These are phyloP conservation scores for Eudemis profundana DNA, from an alignment of 2,888 invertebrate genomes.

Conservation along the genomic window DNA sequence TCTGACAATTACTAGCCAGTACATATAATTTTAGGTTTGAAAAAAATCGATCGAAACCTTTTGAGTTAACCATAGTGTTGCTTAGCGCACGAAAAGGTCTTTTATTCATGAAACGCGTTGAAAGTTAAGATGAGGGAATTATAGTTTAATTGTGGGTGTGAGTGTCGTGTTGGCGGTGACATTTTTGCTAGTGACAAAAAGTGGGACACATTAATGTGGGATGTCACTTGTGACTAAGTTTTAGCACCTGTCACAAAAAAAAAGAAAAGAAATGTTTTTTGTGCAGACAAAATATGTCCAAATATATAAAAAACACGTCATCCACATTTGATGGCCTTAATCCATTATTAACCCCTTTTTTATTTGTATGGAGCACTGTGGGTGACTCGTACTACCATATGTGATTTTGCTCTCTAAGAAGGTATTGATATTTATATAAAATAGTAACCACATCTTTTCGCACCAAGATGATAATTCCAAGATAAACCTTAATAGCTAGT, in stretches of 20 bases:
- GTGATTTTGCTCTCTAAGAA: too few relatives aligned
- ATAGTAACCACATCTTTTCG: too few relatives aligned
- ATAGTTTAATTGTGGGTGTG: slow-evolving; percentile 22
- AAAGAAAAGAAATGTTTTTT: too few relatives aligned
- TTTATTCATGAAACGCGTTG: slow-evolving; percentile 29
- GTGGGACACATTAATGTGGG: slow-evolving; percentile 3
- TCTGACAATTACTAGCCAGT: slow-evolving; percentile 24
- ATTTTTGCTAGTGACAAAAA: slow-evolving; percentile 32
- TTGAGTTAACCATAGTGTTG: slow-evolving; percentile 21
- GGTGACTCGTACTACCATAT: too few relatives aligned
- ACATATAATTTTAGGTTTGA: slow-evolving; percentile 23
- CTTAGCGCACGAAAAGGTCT: slow-evolving; percentile 14
- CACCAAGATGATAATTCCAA: too few relatives aligned
- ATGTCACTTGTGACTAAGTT: slow-evolving; percentile 10
- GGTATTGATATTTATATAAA: too few relatives aligned
- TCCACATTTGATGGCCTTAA: too few relatives aligned
- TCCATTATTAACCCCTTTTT: too few relatives aligned
- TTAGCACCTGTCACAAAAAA: slow-evolving; percentile 36
- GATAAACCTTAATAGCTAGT: too few relatives aligned
- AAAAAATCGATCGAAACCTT: slow-evolving; percentile 27
- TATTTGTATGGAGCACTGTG: too few relatives aligned
- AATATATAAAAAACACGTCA: too few relatives aligned
- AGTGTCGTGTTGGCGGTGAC: slow-evolving; percentile 20
- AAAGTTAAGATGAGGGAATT: slow-evolving; percentile 27
- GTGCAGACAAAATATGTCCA: too few relatives aligned